Conservation (phyloP, 2,113 vertebrate genomes). For the Nothoprocta perdicaria region DNA sequence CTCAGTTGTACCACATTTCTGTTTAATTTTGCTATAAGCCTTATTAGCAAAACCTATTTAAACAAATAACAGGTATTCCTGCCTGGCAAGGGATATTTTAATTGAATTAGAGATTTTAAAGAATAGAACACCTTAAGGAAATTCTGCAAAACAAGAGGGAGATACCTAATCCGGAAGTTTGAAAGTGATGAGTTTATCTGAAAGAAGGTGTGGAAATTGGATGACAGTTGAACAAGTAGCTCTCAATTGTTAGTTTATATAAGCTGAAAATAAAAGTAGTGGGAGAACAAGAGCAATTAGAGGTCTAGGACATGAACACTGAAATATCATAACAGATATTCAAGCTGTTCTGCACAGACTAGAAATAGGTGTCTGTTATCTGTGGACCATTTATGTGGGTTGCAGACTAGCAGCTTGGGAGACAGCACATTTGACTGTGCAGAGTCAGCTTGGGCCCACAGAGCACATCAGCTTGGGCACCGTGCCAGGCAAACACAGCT, state of each 20-base stretch:
- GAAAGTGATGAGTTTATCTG: not conserved
- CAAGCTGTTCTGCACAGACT: not conserved
- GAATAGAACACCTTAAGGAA: not conserved
- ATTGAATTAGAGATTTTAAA: not conserved
- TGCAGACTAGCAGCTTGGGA: rapidly evolving
- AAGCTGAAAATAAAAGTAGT: not conserved
- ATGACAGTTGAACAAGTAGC: not conserved
- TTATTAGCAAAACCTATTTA: not conserved
- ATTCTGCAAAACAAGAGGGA: not conserved
- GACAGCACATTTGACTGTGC: not conserved
- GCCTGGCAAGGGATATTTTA: not conserved
- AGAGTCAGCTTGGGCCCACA: not conserved
- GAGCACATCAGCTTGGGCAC: not conserved
- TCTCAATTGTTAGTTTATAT: not conserved
- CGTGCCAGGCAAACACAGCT: not conserved
- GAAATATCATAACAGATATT: not conserved
- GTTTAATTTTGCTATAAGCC: not conserved
- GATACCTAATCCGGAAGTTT: not conserved
- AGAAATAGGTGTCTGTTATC: not conserved
- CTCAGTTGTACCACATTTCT: not conserved
- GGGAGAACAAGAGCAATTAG: not conserved
- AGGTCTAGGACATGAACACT: not conserved
- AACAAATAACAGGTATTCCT: not conserved
- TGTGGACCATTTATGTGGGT: not conserved
- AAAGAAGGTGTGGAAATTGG: not conserved